These are phyloP conservation scores for Ifrita kowaldi DNA, from an alignment of 2,113 vertebrate genomes.

Conservation along the genomic window DNA sequence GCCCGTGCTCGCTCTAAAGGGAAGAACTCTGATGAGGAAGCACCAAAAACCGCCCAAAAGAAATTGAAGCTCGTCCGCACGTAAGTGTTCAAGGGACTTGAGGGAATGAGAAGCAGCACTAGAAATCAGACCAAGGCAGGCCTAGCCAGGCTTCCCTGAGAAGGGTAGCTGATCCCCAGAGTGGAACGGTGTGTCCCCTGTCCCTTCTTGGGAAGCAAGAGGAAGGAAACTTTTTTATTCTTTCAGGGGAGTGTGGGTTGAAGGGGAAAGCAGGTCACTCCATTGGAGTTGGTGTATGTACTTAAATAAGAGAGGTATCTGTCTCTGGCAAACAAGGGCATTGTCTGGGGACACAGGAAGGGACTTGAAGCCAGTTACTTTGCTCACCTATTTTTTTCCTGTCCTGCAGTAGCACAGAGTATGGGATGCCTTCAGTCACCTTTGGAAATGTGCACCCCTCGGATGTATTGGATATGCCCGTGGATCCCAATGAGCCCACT, in stretches of 20 bases:
- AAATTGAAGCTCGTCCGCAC: constrained; percentile 92
- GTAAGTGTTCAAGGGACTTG: constrained; percentile 65
- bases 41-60: constrained; percentile 89
- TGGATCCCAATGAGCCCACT: constrained; percentile 97
- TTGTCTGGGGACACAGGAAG: not conserved
- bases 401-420: constrained; percentile 82
- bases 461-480: constrained; percentile 97
- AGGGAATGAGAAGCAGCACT: not conserved
- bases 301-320: not conserved
- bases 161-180: not conserved
- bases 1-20: constrained; percentile 91
- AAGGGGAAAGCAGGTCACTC: not conserved
- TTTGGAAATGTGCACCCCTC: constrained; percentile 92
- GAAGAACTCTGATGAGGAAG: constrained; percentile 91
- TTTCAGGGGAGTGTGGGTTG: not conserved
- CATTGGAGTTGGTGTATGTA: not conserved
- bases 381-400: not conserved
- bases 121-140: not conserved
- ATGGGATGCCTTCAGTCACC: constrained; percentile 85
- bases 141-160: not conserved
- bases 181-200: not conserved
- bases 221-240: not conserved
- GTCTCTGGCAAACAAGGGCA: not conserved
- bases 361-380: not conserved
- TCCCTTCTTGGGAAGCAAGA: not conserved